Evolutionary conservation across 2,113 vertebrate genomes (phyloP).

Genomic region (Azemiops feae): DNA sequence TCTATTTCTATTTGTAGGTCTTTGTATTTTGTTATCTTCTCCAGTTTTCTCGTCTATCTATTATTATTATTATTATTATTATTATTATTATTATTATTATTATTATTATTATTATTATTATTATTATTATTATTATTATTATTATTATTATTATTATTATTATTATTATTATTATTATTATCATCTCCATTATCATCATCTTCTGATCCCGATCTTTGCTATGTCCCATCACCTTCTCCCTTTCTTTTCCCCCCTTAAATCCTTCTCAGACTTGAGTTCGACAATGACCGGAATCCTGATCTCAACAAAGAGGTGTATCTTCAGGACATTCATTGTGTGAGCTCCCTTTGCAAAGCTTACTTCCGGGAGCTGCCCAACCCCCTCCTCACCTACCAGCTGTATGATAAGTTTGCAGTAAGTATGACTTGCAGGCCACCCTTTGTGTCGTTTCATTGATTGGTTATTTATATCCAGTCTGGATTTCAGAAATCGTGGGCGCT

Average conservation of each 20-base stretch:
- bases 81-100: too few relatives aligned
- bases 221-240: neutral
- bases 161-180: too few relatives aligned
- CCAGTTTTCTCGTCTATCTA: too few relatives aligned
- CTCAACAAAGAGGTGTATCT: slow-evolving; percentile 83
- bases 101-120: too few relatives aligned
- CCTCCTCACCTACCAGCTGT: slow-evolving; percentile 92
- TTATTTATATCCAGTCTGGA: neutral
- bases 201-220: neutral
- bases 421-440: too few relatives aligned
- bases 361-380: slow-evolving; percentile 95
- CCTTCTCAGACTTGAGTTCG: slow-evolving; percentile 82
- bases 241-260: neutral
- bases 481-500: too few relatives aligned
- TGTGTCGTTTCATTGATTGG: neutral
- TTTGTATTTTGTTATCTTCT: too few relatives aligned
- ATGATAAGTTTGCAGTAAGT: slow-evolving; percentile 93
- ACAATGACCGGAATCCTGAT: slow-evolving; percentile 77
- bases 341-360: slow-evolving; percentile 92
- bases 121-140: too few relatives aligned
- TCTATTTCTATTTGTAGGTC: too few relatives aligned
- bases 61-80: too few relatives aligned
- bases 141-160: too few relatives aligned
- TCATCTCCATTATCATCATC: too few relatives aligned
- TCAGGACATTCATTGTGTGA: slow-evolving; percentile 95